Evolutionary conservation across 2,113 vertebrate species (phyloP), one percentile per base, ranked within the genome.

Genomic region (Hemicordylus capensis): DNA sequence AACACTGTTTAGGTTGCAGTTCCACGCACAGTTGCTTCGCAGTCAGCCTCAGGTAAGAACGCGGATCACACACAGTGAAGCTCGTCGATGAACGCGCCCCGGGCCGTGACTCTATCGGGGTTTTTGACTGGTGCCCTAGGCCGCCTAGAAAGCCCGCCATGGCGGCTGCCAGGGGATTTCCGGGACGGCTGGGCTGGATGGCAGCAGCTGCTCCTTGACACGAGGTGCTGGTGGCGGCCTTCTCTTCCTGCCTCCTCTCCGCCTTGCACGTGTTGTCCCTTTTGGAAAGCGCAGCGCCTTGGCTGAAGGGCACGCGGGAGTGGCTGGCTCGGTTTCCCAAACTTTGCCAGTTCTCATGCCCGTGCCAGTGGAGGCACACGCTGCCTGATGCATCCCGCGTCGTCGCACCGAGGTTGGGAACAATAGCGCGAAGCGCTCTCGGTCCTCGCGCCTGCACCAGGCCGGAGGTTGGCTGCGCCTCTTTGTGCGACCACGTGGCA

Each of bases 341-440:
- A 3, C 17, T 11, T 44, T 39, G 44, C 85, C 51, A 54, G 17
- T 54, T n/a, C n/a, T 0, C 0, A 22, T 46, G 11, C 37, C 46
- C 1, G 0, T n/a, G 34, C 20, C 46, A 56, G 28, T 2, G 26
- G 46, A 3, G 54, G 75, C 22, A 77, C 26, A 6, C 42, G 12
- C 7, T 2, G 11, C 56, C 26, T 75, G 28, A 20, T 14, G 39
- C 0, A 1, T 17, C 42, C 73, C 56, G 76, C 0, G 3, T 0
- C 0, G 76, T 54, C 44, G 69, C 76, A 73, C 85, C 78, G 64
- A 17, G 7, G 10, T 39, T 37, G 85, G 84, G 73, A 94, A 94
- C 91, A 93, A 95, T 91, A 93, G 87, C 84, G 1, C 73, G 92
- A 92, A 94, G 44, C 48, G 6, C 26, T 28, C 31, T 48, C 70